phyloP scores from a whole-genome alignment of 2,888 invertebrate genomes.

The Fragum fragum region DNA sequence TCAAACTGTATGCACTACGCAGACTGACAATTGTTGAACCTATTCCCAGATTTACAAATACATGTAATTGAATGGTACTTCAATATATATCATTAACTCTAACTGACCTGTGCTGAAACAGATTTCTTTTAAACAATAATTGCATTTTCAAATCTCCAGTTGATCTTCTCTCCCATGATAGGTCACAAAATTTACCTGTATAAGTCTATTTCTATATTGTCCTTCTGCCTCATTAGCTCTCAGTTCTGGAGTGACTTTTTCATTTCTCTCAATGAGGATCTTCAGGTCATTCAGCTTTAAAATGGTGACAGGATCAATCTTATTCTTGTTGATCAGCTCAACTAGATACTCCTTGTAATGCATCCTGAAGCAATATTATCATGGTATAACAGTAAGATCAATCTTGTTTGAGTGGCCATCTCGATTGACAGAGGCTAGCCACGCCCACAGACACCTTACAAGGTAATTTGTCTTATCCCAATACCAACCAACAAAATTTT shows the following conservation, averaged over 20 bases:
- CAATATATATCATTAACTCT: too few species aligned
- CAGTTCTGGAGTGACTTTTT: slow-evolving; percentile 64
- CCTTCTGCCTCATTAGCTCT: slow-evolving; percentile 64
- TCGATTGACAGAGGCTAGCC: not conserved
- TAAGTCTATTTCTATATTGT: slow-evolving; percentile 65
- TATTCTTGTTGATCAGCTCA: slow-evolving; percentile 91
- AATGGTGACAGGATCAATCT: slow-evolving; percentile 93
- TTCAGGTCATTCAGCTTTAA: slow-evolving; percentile 92
- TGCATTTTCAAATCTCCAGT: too few species aligned
- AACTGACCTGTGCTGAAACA: too few species aligned
- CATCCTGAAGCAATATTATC: slow-evolving; percentile 92
- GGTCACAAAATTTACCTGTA: slow-evolving; percentile 43
- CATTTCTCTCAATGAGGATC: slow-evolving; percentile 72
- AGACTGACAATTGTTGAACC: too few species aligned
- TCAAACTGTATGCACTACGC: too few species aligned
- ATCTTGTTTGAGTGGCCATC: not conserved
- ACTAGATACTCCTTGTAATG: slow-evolving; percentile 97
- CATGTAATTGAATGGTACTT: too few species aligned
- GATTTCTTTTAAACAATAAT: too few species aligned
- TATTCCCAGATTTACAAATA: too few species aligned
- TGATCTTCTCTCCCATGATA: too few species aligned
- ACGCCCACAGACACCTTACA: not conserved
- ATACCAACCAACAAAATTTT: too few species aligned
- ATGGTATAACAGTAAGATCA: too few species aligned
- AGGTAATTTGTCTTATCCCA: too few species aligned